Conservation (phyloP, 1,140 invertebrate species). For the Drosophila athabasca region DNA sequence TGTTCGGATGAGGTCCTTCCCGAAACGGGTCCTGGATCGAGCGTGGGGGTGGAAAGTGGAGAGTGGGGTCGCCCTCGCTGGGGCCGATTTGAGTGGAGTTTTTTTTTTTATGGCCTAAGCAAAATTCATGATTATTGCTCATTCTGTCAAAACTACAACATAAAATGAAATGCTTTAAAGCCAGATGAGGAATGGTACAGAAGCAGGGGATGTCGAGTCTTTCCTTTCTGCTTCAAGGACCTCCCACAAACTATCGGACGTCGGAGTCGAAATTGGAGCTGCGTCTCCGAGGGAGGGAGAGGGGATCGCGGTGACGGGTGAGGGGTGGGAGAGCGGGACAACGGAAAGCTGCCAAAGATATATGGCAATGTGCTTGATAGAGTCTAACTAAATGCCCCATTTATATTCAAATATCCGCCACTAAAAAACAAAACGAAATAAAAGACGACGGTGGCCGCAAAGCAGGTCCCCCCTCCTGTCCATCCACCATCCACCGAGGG, state of each 20-base stretch:
- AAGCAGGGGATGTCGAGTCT: slow-evolving; percentile 32
- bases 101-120: slow-evolving; percentile 72
- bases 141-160: slow-evolving; percentile 81
- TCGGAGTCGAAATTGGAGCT: slow-evolving; percentile 37
- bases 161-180: slow-evolving; percentile 80
- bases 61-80: too few species aligned
- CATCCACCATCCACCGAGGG: neutral
- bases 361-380: slow-evolving; percentile 80
- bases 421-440: slow-evolving; percentile 78
- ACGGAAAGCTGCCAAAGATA: slow-evolving; percentile 73
- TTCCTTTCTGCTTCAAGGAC: slow-evolving; percentile 17
- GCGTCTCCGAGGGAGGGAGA: neutral
- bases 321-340: slow-evolving; percentile 5
- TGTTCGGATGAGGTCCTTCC: slow-evolving; percentile 61
- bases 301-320: neutral
- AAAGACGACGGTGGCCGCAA: slow-evolving; percentile 52
- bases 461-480: neutral
- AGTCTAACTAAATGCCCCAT: slow-evolving; percentile 79
- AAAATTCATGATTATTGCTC: slow-evolving; percentile 82
- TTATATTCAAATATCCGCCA: slow-evolving; percentile 82
- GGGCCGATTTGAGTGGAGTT: slow-evolving; percentile 21
- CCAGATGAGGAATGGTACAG: slow-evolving; percentile 61
- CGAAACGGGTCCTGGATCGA: slow-evolving; percentile 8
- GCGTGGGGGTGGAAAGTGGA: neutral
- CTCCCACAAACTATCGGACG: slow-evolving; percentile 63